Evolutionary conservation across 2,113 vertebrate species (phyloP), one percentile per base, ranked within the genome.

Genomic region (Varanus salvator): DNA sequence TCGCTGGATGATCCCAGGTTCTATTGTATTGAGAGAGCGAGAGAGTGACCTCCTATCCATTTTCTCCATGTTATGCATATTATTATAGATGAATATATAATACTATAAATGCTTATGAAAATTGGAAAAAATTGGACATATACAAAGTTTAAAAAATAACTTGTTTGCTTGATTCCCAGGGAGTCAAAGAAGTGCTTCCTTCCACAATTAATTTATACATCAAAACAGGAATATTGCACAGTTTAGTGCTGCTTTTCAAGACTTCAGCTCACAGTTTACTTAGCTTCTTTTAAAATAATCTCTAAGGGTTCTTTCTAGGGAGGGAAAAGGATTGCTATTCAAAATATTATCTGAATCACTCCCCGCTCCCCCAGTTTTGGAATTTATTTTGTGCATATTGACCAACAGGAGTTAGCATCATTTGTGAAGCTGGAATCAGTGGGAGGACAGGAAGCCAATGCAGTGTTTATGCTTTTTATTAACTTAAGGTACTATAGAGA

Each of bases 391-490:
- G 14, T 75, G 0, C 75, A 11, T 80, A 25, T 90, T 3, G 5
- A 72, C 75, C 44, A 84, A 71, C 34, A 88, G 0, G 34, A 1
- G 87, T 91, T 75, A 3, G 38, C 38, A 89, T 90, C 25, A 5
- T 88, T 93, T 21, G 0, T 2, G 1, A 91, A 66, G 68, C 85
- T 77, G 54, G 44, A 29, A 23, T 50, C 76, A 64, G 48, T 68
- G 75, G 84, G 88, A 84, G 90, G 89, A 90, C 8, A 92, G 75
- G 77, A 89, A 90, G 11, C 69, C 85, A 74, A 68, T 66, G 71
- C 87, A 88, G 91, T 95, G 74, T 93, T 95, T 89, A 83, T 93
- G 85, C 31, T 87, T 92, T 93, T 87, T 89, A 64, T 93, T 94
- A 91, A 87, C 87, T 94, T 87, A 90, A 64, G 89, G 85, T 93